Conservation (phyloP, 1,140 invertebrate species). For the Ips typographus region DNA sequence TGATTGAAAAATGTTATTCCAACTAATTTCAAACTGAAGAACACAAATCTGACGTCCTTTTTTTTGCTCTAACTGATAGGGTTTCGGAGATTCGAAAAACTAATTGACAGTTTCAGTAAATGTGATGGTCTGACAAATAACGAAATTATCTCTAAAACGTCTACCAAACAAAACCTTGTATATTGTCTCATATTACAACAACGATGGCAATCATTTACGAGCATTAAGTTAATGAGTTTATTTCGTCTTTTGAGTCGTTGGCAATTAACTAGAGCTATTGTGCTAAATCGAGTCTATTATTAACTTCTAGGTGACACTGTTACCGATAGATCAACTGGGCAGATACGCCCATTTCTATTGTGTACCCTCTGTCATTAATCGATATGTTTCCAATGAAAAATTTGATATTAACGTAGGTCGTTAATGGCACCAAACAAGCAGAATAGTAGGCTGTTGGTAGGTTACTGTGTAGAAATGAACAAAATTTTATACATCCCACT, state of each 20-base stretch:
- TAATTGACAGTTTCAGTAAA: too few relatives aligned
- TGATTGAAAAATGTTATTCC: too few relatives aligned
- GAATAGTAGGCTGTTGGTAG: too few relatives aligned
- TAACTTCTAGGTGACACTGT: slow-evolving; percentile 28
- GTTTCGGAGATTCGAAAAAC: too few relatives aligned
- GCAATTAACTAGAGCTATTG: slow-evolving; percentile 26
- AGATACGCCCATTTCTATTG: background rate
- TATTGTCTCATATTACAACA: background rate
- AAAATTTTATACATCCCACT: too few relatives aligned
- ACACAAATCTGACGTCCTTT: too few relatives aligned
- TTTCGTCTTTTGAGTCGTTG: slow-evolving; percentile 23
- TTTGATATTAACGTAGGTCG: background rate
- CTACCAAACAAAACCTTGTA: too few relatives aligned
- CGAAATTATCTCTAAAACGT: too few relatives aligned
- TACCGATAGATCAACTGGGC: slow-evolving; percentile 9
- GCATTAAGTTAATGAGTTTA: slow-evolving; percentile 17
- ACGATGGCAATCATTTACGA: background rate
- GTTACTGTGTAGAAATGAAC: too few relatives aligned
- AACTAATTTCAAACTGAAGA: too few relatives aligned
- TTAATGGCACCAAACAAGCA: background rate
- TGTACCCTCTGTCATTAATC: background rate
- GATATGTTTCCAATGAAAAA: background rate
- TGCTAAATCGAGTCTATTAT: slow-evolving; percentile 26
- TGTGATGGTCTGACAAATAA: too few relatives aligned
- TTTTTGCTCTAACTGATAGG: too few relatives aligned